Percentiles rank a stretch among this genome's conserved stretches.
Evolutionary conservation across 2,888 invertebrate genomes (phyloP).

Genomic region (Mythimna vitellina): DNA sequence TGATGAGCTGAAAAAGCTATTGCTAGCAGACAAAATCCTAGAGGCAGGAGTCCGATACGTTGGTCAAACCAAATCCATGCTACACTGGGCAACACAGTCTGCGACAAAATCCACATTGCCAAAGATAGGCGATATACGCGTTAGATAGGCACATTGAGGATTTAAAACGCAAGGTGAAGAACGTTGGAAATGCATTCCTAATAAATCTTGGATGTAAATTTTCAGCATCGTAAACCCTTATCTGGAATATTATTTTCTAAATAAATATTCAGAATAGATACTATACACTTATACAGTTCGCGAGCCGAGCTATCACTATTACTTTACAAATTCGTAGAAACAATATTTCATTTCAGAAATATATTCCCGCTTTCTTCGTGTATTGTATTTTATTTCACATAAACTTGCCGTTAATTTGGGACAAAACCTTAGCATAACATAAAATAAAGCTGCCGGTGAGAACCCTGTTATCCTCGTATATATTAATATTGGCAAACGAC

Average conservation of each 20-base stretch:
- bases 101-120: no score
- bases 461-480: slow-evolving; percentile 68
- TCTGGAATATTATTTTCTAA: no score
- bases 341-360: slow-evolving; percentile 15
- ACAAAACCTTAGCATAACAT: slow-evolving; percentile 62
- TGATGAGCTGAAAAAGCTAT: no score
- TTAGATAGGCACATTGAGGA: no score
- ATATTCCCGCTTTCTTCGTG: slow-evolving; percentile 15
- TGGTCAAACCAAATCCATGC: no score
- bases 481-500: slow-evolving; percentile 75
- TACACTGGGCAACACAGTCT: no score
- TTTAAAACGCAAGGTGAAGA: no score
- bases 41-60: no score
- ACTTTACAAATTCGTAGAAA: slow-evolving; percentile 14
- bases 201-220: background rate
- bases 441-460: slow-evolving; percentile 66
- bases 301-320: background rate
- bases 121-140: no score
- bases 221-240: background rate
- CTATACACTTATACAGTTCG: background rate
- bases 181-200: background rate
- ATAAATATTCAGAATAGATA: background rate
- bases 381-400: slow-evolving; percentile 23
- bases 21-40: no score
- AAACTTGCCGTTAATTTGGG: slow-evolving; percentile 60